Conservation (phyloP, 1,140 invertebrate species). For the Microplitis mediator region DNA sequence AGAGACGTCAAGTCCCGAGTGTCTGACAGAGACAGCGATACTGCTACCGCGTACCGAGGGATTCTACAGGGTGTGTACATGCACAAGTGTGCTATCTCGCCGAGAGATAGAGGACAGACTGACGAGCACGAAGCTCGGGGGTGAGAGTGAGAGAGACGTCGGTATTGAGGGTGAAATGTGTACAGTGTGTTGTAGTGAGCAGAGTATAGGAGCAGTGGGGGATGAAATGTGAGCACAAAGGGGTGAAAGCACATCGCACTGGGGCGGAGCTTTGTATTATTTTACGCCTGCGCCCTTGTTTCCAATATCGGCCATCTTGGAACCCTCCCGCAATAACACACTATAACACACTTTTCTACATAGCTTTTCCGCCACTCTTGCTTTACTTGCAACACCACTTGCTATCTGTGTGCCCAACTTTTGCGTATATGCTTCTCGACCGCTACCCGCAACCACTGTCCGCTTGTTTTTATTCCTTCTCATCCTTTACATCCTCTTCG, state of each 20-base stretch:
- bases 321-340: conserved; percentile 24
- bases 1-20: conserved; percentile 25
- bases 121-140: too few relatives aligned
- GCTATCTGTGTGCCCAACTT: neutral
- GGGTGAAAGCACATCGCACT: conserved; percentile 31
- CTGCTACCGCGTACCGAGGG: neutral
- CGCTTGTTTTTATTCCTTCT: conserved; percentile 20
- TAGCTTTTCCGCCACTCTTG: neutral
- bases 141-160: neutral
- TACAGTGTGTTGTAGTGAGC: neutral
- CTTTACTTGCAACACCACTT: neutral
- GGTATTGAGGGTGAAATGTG: neutral
- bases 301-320: conserved; percentile 53
- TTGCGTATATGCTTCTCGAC: conserved; percentile 38
- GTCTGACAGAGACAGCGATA: neutral
- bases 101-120: too few relatives aligned
- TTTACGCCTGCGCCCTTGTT: conserved; percentile 44
- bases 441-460: conserved; percentile 54
- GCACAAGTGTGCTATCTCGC: too few relatives aligned
- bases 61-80: too few relatives aligned
- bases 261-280: conserved; percentile 44
- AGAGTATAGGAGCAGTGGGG: neutral
- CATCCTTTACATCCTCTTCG: neutral
- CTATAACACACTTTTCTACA: neutral
- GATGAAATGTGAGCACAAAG: conserved; percentile 3